phyloP scores from a whole-genome alignment of 2,113 vertebrate species.

The Sinocyclocheilus grahami region DNA sequence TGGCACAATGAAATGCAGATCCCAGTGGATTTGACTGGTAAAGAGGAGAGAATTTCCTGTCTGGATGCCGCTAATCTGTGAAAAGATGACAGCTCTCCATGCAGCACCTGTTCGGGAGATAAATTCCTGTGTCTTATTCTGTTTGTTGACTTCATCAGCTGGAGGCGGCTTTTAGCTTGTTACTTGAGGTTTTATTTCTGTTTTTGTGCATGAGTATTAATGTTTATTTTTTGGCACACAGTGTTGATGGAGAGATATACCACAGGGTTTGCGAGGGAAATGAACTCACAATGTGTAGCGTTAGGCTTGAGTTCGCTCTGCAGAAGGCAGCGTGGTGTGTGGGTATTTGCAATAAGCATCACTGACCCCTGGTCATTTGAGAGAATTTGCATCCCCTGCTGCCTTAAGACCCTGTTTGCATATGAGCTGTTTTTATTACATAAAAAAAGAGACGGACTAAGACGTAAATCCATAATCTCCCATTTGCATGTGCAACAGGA shows the following conservation, averaged over 20 bases:
- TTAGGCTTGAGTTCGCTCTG: conserved; percentile 17
- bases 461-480: conserved; percentile 62
- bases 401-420: conserved; percentile 73
- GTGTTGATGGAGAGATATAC: conserved; percentile 44
- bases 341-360: conserved; percentile 21
- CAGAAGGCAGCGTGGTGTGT: conserved; percentile 38
- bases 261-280: conserved; percentile 73
- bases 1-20: conserved; percentile 62
- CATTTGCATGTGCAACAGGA: conserved; percentile 68
- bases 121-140: conserved; percentile 24
- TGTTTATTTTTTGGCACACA: conserved; percentile 7
- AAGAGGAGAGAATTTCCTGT: conserved; percentile 69
- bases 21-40: conserved; percentile 72
- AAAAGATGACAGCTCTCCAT: conserved; percentile 31
- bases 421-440: conserved; percentile 66
- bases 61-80: conserved; percentile 56
- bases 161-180: conserved; percentile 27
- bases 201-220: conserved; percentile 33
- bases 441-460: conserved; percentile 58
- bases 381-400: conserved; percentile 69
- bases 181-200: conserved; percentile 24
- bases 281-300: conserved; percentile 55
- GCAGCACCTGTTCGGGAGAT: conserved; percentile 32
- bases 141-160: conserved; percentile 31
- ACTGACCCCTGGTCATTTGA: conserved; percentile 52